Evolutionary conservation across 92 coral and sea anemone genomes (phyloP).

Genomic region (Siderastrea radians): DNA sequence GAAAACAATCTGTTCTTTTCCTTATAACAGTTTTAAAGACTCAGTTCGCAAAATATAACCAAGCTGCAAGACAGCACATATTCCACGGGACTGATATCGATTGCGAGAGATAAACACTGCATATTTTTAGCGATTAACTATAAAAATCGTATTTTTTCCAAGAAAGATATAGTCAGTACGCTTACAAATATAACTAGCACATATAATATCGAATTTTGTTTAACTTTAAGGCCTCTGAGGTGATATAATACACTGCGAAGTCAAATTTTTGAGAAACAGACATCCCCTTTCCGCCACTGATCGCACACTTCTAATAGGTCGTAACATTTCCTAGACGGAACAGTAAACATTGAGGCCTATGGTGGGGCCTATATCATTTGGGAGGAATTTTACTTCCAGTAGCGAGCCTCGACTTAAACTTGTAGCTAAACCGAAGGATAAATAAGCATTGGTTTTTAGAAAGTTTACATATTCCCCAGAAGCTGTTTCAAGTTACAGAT

Average conservation of each 20-base stretch:
- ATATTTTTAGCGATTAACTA: neutral
- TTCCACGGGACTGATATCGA: neutral
- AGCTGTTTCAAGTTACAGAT: no score
- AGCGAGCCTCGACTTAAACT: neutral
- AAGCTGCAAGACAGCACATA: neutral
- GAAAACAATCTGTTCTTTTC: no score
- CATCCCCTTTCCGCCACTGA: neutral
- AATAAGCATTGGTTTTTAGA: neutral
- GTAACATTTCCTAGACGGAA: neutral
- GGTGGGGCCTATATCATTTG: no score
- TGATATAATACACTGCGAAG: neutral
- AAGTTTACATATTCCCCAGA: neutral
- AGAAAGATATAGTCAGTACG: no score
- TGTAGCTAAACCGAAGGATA: neutral
- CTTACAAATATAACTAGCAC: neutral
- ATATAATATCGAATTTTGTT: neutral
- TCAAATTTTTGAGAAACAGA: neutral
- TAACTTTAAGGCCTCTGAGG: neutral
- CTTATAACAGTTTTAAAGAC: neutral
- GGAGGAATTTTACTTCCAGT: neutral
- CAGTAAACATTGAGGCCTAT: neutral
- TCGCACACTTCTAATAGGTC: neutral
- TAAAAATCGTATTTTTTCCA: neutral
- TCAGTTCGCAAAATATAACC: neutral
- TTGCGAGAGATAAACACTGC: conserved; percentile 9